phyloP scores from a whole-genome alignment of 2,888 invertebrate genomes.

The Chesias legatella region DNA sequence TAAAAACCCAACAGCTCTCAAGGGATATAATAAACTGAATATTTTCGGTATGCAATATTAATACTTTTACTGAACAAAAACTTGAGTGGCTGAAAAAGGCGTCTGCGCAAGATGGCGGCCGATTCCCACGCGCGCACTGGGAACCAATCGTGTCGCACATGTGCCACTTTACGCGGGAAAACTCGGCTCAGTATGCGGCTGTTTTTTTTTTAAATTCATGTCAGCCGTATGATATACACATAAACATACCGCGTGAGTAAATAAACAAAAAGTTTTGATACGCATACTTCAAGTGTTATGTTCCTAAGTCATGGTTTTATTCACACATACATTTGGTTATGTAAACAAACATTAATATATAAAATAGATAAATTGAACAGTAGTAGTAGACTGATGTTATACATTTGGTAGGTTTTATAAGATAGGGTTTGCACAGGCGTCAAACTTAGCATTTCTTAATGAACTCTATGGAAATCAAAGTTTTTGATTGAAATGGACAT shows the following conservation, averaged over 20 bases:
- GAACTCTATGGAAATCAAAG: too few species aligned
- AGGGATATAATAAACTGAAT: slow-evolving; percentile 1
- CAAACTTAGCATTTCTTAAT: too few species aligned
- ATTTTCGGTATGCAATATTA: slow-evolving; percentile 27
- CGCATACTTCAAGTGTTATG: neutral
- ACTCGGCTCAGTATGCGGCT: slow-evolving; percentile 37
- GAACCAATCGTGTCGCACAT: slow-evolving; percentile 61
- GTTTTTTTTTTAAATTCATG: slow-evolving; percentile 43
- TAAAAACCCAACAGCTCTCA: neutral
- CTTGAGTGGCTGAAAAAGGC: slow-evolving; percentile 7
- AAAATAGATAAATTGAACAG: too few species aligned
- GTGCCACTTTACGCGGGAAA: slow-evolving; percentile 65
- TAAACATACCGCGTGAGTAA: slow-evolving; percentile 28
- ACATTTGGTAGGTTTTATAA: slow-evolving; percentile 11
- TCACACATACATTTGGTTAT: neutral
- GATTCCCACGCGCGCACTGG: slow-evolving; percentile 72
- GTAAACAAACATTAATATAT: slow-evolving; percentile 16
- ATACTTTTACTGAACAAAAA: slow-evolving; percentile 52
- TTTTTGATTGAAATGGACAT: too few species aligned
- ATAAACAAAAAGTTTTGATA: slow-evolving; percentile 31
- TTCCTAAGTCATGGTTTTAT: slow-evolving; percentile 10
- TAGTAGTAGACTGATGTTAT: too few species aligned
- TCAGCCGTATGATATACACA: slow-evolving; percentile 32
- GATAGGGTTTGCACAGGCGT: too few species aligned
- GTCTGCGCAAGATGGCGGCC: slow-evolving; percentile 47